A percentile compares a stretch with the other conserved stretches of the same genome.
These are phyloP conservation scores for Acropternis orthonyx DNA, from an alignment of 2,797 vertebrate genomes.

Conservation along the genomic window DNA sequence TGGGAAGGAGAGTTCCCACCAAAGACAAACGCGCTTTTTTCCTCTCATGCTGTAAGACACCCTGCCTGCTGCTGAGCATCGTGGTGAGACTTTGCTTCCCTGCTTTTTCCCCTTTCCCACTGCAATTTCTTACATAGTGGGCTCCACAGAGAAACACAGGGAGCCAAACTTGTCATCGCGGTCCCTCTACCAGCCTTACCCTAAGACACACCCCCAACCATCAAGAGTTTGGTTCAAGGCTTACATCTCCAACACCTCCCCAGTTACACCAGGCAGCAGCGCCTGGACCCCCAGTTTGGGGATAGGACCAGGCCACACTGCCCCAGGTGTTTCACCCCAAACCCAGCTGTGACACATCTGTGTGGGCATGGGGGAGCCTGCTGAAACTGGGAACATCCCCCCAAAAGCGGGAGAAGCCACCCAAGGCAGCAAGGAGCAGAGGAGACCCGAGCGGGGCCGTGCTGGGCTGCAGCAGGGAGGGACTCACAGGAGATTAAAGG, in stretches of 20 bases:
- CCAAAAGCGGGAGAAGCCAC: not conserved
- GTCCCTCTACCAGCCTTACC: not conserved
- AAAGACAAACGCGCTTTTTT: not conserved
- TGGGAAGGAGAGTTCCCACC: not conserved
- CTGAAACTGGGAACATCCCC: not conserved
- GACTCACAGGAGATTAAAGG: slow-evolving; percentile 17
- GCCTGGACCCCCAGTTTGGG: not conserved
- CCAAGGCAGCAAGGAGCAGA: not conserved
- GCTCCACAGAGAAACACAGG: not conserved
- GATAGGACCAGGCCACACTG: not conserved
- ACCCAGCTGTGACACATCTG: accelerated
- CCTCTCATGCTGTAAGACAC: not conserved
- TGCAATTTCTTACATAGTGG: not conserved
- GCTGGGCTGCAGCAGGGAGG: not conserved
- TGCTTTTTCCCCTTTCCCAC: not conserved
- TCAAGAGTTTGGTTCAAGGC: not conserved
- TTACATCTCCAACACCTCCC: not conserved
- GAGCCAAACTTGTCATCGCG: not conserved
- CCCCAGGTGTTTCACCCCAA: not conserved
- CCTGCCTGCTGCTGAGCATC: not conserved
- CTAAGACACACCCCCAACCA: accelerated
- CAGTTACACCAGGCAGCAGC: not conserved
- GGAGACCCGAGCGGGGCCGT: accelerated
- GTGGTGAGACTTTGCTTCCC: not conserved
- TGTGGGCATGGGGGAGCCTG: not conserved